Percentiles rank a stretch among this genome's conserved stretches.
Conservation (phyloP, 2,888 invertebrate species). For the Troglohyphantes excavatus region DNA sequence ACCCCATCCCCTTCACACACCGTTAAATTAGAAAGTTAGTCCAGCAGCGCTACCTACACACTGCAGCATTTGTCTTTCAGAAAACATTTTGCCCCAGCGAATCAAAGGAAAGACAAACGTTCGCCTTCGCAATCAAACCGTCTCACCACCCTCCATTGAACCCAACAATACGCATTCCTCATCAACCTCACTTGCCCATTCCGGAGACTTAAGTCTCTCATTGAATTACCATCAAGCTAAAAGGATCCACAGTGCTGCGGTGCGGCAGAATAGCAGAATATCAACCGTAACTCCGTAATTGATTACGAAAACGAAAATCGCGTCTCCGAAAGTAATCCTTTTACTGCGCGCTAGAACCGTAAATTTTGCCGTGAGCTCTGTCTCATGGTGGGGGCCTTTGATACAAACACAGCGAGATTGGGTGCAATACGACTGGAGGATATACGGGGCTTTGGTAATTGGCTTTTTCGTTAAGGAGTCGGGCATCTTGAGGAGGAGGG, state of each 20-base stretch:
- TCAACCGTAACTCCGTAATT: slow-evolving; percentile 59
- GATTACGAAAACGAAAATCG: slow-evolving; percentile 68
- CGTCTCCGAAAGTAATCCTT: slow-evolving; percentile 54
- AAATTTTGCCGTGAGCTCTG: slow-evolving; percentile 46
- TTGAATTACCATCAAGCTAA: slow-evolving; percentile 54
- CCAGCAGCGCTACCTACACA: slow-evolving; percentile 9
- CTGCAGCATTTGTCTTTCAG: slow-evolving; percentile 13
- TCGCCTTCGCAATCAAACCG: not conserved
- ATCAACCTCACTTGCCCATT: slow-evolving; percentile 23
- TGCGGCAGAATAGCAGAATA: slow-evolving; percentile 25
- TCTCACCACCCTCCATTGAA: slow-evolving; percentile 35
- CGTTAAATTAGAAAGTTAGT: slow-evolving; percentile 25
- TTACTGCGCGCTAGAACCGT: slow-evolving; percentile 46
- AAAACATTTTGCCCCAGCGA: slow-evolving; percentile 22
- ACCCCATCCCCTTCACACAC: not conserved
- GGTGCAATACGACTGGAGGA: not conserved
- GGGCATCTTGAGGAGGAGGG: slow-evolving; percentile 33
- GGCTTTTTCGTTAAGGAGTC: slow-evolving; percentile 49
- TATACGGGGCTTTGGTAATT: slow-evolving; percentile 7
- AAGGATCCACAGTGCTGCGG: slow-evolving; percentile 15
- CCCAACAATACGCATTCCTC: slow-evolving; percentile 16
- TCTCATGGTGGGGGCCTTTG: too few species aligned
- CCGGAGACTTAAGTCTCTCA: slow-evolving; percentile 27
- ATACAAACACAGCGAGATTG: slow-evolving; percentile 16
- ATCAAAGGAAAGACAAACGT: slow-evolving; percentile 40